Evolutionary conservation across 2,797 vertebrate genomes (phyloP).

Genomic region (Cryptoprocta ferox): DNA sequence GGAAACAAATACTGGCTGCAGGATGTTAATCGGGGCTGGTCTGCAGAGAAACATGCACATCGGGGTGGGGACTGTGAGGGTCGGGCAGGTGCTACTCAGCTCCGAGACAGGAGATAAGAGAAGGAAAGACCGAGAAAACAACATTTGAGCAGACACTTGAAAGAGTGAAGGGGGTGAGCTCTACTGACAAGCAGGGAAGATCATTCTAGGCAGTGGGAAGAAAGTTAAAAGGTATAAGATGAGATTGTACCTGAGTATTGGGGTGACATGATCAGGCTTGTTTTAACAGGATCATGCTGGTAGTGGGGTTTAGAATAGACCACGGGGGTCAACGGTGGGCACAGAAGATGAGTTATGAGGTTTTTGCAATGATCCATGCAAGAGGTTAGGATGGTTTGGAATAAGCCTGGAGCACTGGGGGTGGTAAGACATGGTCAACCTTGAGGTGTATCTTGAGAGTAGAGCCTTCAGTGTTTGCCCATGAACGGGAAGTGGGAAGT

Average conservation of each 20-base stretch:
- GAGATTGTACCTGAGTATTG: not conserved
- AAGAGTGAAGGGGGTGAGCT: not conserved
- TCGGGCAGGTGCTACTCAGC: not conserved
- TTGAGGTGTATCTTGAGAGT: not conserved
- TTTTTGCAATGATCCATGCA: rapidly evolving
- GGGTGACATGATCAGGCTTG: not conserved
- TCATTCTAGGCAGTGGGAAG: not conserved
- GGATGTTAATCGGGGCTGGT: not conserved
- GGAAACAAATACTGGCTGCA: not conserved
- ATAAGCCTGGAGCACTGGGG: not conserved
- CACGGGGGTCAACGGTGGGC: rapidly evolving
- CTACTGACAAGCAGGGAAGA: not conserved
- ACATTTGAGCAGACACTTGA: not conserved
- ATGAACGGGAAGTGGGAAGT: not conserved
- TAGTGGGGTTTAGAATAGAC: not conserved
- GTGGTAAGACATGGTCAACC: not conserved
- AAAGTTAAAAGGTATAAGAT: not conserved
- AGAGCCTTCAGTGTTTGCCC: not conserved
- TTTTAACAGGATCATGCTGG: not conserved
- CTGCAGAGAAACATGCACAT: rapidly evolving
- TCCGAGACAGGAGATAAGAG: not conserved
- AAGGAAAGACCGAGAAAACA: not conserved
- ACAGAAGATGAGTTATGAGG: not conserved
- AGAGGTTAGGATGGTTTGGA: not conserved
- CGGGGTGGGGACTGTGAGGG: rapidly evolving